Conservation (phyloP, 2,797 vertebrate species). For the Muscicapa comitata region DNA sequence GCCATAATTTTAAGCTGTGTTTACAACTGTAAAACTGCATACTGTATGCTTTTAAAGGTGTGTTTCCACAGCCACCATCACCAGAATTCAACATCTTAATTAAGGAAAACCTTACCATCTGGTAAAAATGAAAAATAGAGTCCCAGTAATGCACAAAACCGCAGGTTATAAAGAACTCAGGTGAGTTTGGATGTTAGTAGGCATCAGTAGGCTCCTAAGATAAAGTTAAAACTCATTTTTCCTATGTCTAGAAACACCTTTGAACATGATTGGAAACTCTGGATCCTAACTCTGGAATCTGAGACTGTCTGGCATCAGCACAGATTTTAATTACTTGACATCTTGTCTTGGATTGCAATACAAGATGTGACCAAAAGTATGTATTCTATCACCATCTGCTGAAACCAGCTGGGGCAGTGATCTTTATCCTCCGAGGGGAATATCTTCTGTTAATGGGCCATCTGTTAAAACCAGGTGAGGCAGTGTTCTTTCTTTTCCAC, state of each 20-base stretch:
- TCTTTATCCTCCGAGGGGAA: too few relatives aligned
- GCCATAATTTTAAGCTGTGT: neutral
- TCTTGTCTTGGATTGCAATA: too few relatives aligned
- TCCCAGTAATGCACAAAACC: neutral
- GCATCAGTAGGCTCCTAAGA: neutral
- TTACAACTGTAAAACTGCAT: neutral
- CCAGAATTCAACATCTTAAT: neutral
- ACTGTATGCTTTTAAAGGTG: neutral
- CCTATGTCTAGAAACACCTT: neutral
- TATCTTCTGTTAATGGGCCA: too few relatives aligned
- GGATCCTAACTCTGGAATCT: constrained; percentile 3
- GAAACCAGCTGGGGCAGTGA: too few relatives aligned
- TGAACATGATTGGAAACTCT: neutral
- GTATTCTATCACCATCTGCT: too few relatives aligned
- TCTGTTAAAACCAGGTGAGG: too few relatives aligned
- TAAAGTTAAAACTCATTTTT: neutral
- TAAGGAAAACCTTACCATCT: neutral
- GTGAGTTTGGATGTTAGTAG: neutral
- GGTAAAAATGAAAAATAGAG: neutral
- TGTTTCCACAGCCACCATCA: neutral
- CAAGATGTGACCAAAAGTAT: too few relatives aligned
- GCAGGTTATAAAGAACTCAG: neutral
- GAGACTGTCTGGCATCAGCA: neutral
- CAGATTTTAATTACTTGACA: constrained; percentile 11
- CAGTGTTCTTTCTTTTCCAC: too few relatives aligned